Evolutionary conservation across 2,797 vertebrate species (phyloP).

Genomic region (Alcedo quadribrachys): DNA sequence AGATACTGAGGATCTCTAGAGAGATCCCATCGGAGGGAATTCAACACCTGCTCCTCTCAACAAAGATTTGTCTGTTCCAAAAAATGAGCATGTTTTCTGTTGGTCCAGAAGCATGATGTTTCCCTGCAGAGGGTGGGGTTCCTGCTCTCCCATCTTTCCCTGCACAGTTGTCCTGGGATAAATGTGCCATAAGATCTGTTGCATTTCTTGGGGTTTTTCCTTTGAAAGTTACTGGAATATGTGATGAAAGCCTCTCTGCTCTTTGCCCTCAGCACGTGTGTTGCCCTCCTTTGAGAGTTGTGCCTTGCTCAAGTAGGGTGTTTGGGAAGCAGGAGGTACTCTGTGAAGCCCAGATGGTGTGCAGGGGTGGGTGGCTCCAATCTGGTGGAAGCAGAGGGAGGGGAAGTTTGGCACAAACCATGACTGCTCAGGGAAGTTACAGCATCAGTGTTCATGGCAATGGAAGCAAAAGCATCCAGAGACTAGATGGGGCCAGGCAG

Average conservation of each 20-base stretch:
- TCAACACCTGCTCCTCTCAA: neutral
- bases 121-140: neutral
- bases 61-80: neutral
- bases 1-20: slow-evolving; percentile 11
- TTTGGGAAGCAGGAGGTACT: neutral
- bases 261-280: fast-evolving
- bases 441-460: fast-evolving
- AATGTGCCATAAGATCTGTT: neutral
- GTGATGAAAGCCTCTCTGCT: neutral
- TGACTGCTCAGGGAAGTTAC: neutral
- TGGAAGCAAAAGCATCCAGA: neutral
- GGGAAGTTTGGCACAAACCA: neutral
- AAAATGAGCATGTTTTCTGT: neutral
- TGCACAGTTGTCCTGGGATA: neutral
- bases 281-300: neutral
- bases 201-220: neutral
- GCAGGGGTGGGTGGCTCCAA: neutral
- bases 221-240: neutral
- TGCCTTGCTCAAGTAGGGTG: fast-evolving
- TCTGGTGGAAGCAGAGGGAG: fast-evolving
- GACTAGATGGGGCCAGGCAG: neutral
- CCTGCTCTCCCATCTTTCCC: neutral
- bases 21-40: slow-evolving; percentile 15
- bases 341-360: neutral
- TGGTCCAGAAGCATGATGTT: neutral